phyloP scores from a whole-genome alignment of 2,888 invertebrate species.

The Tinea semifulvella region DNA sequence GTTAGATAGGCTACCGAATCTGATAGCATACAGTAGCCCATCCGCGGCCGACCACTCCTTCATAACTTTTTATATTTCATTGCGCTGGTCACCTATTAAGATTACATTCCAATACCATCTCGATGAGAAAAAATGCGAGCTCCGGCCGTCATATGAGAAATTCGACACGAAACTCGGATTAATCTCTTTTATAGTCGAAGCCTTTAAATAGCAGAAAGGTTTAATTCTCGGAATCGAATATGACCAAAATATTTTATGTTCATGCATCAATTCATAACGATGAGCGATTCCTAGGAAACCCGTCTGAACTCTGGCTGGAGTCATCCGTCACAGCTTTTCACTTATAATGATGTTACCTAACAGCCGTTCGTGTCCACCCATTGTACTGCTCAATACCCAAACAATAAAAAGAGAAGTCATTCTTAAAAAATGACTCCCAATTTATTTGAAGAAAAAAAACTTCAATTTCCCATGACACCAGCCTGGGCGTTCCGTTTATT shows the following conservation, averaged over 20 bases:
- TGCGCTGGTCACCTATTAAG: constrained; percentile 2
- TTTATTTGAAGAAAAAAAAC: constrained; percentile 60
- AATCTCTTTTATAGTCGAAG: too few relatives aligned
- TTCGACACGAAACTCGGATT: too few relatives aligned
- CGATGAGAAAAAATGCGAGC: too few relatives aligned
- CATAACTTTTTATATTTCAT: constrained; percentile 13
- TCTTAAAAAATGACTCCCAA: constrained; percentile 61
- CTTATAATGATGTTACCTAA: constrained; percentile 66
- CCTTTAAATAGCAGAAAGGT: too few relatives aligned
- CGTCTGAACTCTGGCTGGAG: neutral
- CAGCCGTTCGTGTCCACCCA: constrained; percentile 61
- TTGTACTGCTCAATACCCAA: constrained; percentile 54
- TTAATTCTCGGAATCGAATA: constrained; percentile 2
- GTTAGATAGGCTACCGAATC: constrained; percentile 54
- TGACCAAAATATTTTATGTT: neutral
- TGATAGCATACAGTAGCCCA: constrained; percentile 45
- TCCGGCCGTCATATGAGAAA: too few relatives aligned
- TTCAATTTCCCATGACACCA: constrained; percentile 58
- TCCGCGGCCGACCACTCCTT: neutral
- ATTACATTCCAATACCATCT: constrained; percentile 8
- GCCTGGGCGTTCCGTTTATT: constrained; percentile 41
- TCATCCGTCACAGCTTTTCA: constrained; percentile 59
- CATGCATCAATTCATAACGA: neutral
- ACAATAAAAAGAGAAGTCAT: constrained; percentile 37
- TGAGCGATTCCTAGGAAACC: neutral